Conservation (phyloP, 2,888 invertebrate species). For the Tyria jacobaeae region DNA sequence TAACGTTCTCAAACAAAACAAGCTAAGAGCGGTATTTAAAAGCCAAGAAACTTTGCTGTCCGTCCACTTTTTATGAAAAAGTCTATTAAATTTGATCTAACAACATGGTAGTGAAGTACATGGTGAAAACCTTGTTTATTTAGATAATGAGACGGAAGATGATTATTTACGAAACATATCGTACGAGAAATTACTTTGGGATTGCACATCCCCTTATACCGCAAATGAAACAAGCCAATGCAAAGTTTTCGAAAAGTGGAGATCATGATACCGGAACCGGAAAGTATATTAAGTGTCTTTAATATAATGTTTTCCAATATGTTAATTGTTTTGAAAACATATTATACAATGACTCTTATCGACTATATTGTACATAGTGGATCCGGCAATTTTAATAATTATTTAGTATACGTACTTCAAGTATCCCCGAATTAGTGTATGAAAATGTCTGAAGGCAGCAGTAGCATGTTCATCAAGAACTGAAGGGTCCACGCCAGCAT, state of each 20-base stretch:
- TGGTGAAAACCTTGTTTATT: no score
- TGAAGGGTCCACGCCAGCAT: constrained; percentile 88
- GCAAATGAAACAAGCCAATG: neutral
- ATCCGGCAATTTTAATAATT: neutral
- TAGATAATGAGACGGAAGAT: neutral
- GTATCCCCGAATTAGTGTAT: constrained; percentile 89
- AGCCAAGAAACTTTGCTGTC: neutral
- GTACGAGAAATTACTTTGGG: neutral
- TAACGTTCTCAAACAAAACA: neutral
- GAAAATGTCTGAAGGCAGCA: constrained; percentile 91
- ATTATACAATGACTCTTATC: neutral
- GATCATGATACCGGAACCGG: neutral
- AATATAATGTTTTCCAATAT: no score
- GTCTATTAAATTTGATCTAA: no score
- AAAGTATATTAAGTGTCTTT: neutral
- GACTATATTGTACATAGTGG: neutral
- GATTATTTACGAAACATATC: no score
- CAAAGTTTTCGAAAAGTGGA: neutral
- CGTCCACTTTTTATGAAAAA: neutral
- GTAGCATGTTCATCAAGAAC: constrained; percentile 90
- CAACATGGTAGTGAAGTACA: no score
- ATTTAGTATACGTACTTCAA: constrained; percentile 86
- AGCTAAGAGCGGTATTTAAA: no score
- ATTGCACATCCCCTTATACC: neutral
- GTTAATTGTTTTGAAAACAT: neutral